phyloP scores from a whole-genome alignment of 2,797 vertebrate genomes.

The Amblyopsis hoosieri region DNA sequence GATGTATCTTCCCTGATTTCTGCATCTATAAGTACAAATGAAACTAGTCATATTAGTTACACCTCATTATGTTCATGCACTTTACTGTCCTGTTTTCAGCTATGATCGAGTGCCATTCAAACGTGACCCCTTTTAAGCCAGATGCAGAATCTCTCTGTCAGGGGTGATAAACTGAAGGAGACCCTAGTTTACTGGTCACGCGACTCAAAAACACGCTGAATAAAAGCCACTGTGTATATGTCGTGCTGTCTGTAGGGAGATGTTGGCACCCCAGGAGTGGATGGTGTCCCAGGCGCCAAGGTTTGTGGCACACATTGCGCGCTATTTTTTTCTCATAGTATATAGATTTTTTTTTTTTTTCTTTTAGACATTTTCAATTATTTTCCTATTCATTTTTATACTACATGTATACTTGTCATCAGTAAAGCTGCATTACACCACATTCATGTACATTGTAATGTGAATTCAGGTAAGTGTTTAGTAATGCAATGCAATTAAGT shows the following conservation, averaged over 20 bases:
- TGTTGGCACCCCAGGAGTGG: conserved; percentile 86
- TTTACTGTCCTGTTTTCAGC: conserved; percentile 1
- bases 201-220: conserved; percentile 41
- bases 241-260: conserved; percentile 85
- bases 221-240: conserved; percentile 51
- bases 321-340: neutral
- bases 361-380: neutral
- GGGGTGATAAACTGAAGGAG: conserved; percentile 6
- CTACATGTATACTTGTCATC: neutral
- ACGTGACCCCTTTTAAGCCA: conserved; percentile 6
- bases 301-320: conserved; percentile 72
- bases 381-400: no score
- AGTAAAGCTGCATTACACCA: neutral
- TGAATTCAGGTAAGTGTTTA: no score
- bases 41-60: conserved; percentile 34
- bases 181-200: conserved; percentile 30
- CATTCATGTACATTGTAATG: no score
- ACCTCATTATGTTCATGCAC: conserved; percentile 23
- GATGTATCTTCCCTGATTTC: conserved; percentile 16
- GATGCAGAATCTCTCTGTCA: conserved; percentile 28
- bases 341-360: neutral
- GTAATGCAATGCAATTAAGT: no score
- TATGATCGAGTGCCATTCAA: neutral
- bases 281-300: conserved; percentile 88
- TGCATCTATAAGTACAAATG: conserved; percentile 27